Percentiles rank a stretch among this genome's conserved stretches.
Evolutionary conservation across 2,113 vertebrate genomes (phyloP).

Genomic region (Hypanus sabinus): DNA sequence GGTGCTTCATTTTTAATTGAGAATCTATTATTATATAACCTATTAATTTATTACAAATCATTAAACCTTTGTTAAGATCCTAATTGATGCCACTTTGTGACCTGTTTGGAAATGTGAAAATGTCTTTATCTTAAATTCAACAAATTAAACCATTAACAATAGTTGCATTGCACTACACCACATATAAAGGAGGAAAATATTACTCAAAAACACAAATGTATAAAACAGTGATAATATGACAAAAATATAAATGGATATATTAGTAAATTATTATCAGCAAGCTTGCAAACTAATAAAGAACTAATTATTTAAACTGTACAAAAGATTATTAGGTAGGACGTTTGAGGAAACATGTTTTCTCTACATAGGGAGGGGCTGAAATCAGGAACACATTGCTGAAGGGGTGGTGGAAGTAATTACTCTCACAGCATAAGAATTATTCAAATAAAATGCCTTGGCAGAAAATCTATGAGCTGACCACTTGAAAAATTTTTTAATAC

Average conservation of each 20-base stretch:
- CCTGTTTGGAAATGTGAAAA: background rate
- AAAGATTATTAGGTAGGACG: background rate
- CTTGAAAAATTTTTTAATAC: too few species aligned
- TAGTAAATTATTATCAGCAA: background rate
- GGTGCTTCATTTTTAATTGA: background rate
- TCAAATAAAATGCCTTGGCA: too few species aligned
- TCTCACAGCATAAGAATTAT: too few species aligned
- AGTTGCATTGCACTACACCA: background rate
- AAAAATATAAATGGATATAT: background rate
- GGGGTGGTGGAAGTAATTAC: too few species aligned
- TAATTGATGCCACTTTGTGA: background rate
- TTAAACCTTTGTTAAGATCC: background rate
- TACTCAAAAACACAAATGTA: background rate
- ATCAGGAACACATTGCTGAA: too few species aligned
- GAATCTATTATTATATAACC: too few species aligned
- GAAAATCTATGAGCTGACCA: too few species aligned
- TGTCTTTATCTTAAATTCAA: background rate
- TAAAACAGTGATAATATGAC: background rate
- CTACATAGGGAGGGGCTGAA: too few species aligned
- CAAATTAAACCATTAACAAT: background rate
- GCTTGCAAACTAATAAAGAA: background rate
- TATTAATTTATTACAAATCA: background rate
- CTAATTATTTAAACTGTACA: background rate
- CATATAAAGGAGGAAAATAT: background rate
- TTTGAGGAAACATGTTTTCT: too few species aligned